phyloP scores from a whole-genome alignment of 2,113 vertebrate species.

The Apodemus speciosus region DNA sequence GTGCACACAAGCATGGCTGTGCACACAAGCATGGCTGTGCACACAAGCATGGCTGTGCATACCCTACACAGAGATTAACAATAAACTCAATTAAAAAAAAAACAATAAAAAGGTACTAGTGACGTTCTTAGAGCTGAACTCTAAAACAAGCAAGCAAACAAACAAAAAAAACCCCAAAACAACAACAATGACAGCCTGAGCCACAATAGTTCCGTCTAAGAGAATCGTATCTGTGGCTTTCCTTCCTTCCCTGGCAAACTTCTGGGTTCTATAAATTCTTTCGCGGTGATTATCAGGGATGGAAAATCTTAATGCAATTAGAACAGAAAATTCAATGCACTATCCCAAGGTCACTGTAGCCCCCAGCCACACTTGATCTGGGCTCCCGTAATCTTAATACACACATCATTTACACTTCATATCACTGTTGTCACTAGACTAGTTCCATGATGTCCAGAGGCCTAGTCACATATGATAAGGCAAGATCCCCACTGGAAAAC shows the following conservation, averaged over 20 bases:
- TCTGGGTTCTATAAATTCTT: neutral
- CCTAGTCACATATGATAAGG: neutral
- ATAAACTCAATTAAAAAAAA: neutral
- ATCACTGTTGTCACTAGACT: neutral
- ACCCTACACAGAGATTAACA: neutral
- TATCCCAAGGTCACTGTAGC: neutral
- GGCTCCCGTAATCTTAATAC: neutral
- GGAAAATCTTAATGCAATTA: slow-evolving; percentile 13
- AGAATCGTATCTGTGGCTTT: neutral
- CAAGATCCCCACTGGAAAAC: neutral
- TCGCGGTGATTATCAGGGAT: neutral
- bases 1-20: too few relatives aligned
- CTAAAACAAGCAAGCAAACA: neutral
- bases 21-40: neutral
- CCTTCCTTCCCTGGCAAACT: neutral
- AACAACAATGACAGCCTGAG: neutral
- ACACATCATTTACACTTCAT: neutral
- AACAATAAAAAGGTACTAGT: neutral
- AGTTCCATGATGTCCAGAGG: neutral
- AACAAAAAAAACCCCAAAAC: too few relatives aligned
- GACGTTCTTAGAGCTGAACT: neutral
- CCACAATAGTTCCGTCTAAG: neutral
- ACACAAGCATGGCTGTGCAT: too few relatives aligned
- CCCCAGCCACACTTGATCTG: neutral
- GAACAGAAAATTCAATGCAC: neutral